Evolutionary conservation across 1,140 invertebrate genomes (phyloP), one percentile per base, ranked within the genome.

Genomic region (Zaprionus ornatus): DNA sequence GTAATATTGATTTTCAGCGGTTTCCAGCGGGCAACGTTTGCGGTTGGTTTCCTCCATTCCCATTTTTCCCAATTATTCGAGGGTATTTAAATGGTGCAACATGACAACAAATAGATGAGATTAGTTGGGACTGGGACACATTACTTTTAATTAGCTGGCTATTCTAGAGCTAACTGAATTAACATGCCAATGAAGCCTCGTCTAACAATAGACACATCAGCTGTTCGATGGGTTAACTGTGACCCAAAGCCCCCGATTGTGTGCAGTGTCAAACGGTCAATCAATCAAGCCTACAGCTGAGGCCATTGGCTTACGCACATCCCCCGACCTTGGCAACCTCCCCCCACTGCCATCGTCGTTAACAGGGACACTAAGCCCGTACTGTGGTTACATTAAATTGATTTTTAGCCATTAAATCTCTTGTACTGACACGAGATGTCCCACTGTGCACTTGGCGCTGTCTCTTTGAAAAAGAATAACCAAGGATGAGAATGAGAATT

Each of bases 1-100:
- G 80, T 77, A 63, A 54, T 80, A 88, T 87, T 87, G 84, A 88
- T 87, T 88, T 87, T 87, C 61, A 83, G 48, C 55, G 29, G 40
- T 40, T 74, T 50, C 66, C 72, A 70, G 56, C 56, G 63, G 37
- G 42, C 35, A 61, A 60, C 40, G 64, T 32, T 42, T 63, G 66
- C 21, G 25, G 68, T 32, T 60, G 23, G 12, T 19, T 40, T 37
- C 40, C 12, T 45, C 40, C n/a, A 45, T 45, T 32, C 29, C 29
- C 29, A 32, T 9, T 32, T 9, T 42, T 42, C 0, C n/a, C n/a
- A n/a, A 45, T 45, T 45, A 35, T 12, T 35, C 27, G 27, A 45
- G 19, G 13, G n/a, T 54, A 54, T 59, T 23, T 40, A 48, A 13
- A 40, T 42, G 45, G 40, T 19, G 19, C 19, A 23, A 23, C 40